Evolutionary conservation across 2,888 invertebrate genomes (phyloP).

Genomic region (Mythimna loreyi): DNA sequence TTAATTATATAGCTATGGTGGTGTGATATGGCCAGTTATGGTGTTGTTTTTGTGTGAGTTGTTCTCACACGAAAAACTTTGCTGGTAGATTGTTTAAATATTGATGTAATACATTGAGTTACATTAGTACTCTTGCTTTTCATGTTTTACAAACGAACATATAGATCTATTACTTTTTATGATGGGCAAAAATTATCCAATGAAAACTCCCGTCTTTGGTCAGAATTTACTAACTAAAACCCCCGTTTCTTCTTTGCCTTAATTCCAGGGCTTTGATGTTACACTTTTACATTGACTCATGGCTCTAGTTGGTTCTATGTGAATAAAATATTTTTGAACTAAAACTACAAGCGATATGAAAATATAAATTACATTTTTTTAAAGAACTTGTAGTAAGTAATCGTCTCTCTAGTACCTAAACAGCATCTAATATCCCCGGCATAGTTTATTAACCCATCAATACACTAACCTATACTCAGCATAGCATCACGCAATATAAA

Average conservation of each 20-base stretch:
- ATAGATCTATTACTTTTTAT: no score
- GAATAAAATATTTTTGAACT: no score
- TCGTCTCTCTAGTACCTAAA: neutral
- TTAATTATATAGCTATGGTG: conserved; percentile 66
- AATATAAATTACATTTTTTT: no score
- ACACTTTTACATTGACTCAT: no score
- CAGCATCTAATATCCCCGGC: neutral
- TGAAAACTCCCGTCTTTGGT: no score
- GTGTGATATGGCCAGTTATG: conserved; percentile 34
- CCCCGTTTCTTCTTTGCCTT: no score
- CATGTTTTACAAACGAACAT: neutral
- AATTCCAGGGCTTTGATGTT: no score
- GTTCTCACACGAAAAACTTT: neutral
- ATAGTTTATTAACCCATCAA: neutral
- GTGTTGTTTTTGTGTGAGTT: conserved; percentile 5
- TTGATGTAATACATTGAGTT: neutral
- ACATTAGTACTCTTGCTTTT: no score
- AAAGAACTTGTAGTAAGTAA: neutral
- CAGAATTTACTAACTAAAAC: no score
- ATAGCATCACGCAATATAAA: conserved; percentile 46
- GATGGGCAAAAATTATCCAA: no score
- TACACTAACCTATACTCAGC: conserved; percentile 17
- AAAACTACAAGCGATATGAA: no score
- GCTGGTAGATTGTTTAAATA: neutral
- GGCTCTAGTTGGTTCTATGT: no score